phyloP scores from a whole-genome alignment of 2,888 invertebrate species.

The Nomada goodeniana region DNA sequence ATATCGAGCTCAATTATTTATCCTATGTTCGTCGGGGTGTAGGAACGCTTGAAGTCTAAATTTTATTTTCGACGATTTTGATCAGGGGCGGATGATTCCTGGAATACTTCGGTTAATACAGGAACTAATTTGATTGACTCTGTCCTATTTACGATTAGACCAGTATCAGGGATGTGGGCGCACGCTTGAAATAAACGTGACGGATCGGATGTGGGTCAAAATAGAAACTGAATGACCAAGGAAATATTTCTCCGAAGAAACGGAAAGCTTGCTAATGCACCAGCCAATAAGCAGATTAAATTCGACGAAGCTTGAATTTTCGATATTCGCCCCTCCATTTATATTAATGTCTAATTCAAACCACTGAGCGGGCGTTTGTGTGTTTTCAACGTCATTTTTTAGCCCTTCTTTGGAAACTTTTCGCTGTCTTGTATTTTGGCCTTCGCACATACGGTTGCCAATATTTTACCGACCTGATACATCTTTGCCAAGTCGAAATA shows the following conservation, averaged over 20 bases:
- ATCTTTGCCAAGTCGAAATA: too few species aligned
- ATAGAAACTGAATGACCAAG: neutral
- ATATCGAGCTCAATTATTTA: too few species aligned
- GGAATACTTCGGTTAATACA: neutral
- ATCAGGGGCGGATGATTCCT: neutral
- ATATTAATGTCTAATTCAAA: too few species aligned
- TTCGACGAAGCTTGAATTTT: conserved; percentile 3
- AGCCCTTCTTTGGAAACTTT: too few species aligned
- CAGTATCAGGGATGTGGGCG: neutral
- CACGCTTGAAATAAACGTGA: neutral
- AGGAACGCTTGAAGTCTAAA: too few species aligned
- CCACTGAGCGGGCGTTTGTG: too few species aligned
- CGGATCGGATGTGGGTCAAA: conserved; percentile 21
- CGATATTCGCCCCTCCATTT: neutral
- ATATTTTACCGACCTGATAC: too few species aligned
- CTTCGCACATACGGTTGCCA: too few species aligned
- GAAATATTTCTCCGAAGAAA: neutral
- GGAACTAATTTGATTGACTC: conserved; percentile 14
- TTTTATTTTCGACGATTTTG: neutral
- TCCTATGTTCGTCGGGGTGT: too few species aligned
- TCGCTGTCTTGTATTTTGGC: too few species aligned
- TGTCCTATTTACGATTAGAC: neutral
- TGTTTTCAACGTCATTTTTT: too few species aligned
- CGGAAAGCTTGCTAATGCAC: neutral
- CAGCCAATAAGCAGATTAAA: neutral